Conservation (phyloP, 2,113 vertebrate genomes). For the Taurulus bubalis region DNA sequence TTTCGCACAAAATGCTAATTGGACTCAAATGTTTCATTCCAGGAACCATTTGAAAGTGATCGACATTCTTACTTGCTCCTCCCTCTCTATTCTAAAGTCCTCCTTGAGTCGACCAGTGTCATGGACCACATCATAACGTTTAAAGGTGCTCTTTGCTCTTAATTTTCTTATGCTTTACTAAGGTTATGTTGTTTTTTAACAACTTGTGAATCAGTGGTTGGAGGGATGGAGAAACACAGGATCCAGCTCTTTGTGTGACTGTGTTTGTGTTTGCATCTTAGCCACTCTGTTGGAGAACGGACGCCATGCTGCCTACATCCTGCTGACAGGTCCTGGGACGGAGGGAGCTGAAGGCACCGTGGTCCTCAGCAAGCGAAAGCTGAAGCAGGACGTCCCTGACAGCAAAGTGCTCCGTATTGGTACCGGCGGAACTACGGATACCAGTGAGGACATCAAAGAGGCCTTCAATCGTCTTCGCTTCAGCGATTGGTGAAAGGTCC, state of each 20-base stretch:
- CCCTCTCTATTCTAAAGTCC: slow-evolving; percentile 82
- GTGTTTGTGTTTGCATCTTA: slow-evolving; percentile 62
- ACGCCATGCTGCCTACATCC: slow-evolving; percentile 91
- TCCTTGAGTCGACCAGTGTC: slow-evolving; percentile 86
- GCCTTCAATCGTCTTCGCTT: slow-evolving; percentile 89
- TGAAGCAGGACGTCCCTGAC: slow-evolving; percentile 84
- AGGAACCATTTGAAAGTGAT: slow-evolving; percentile 43
- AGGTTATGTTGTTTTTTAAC: not conserved
- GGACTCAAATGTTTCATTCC: not conserved
- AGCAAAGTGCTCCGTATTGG: slow-evolving; percentile 82
- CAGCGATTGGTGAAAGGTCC: slow-evolving; percentile 73
- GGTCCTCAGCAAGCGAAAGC: slow-evolving; percentile 88
- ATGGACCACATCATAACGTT: slow-evolving; percentile 85
- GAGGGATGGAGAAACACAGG: not conserved
- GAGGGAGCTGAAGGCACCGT: slow-evolving; percentile 64
- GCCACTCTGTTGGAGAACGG: slow-evolving; percentile 88
- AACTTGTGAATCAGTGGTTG: not conserved
- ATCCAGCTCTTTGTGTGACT: not conserved
- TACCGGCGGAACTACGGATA: slow-evolving; percentile 43
- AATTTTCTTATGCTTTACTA: not conserved
- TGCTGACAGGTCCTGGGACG: slow-evolving; percentile 83
- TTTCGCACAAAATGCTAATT: not conserved
- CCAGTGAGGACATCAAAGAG: slow-evolving; percentile 82
- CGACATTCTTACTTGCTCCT: slow-evolving; percentile 89
- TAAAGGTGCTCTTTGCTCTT: slow-evolving; percentile 79